phyloP scores from a whole-genome alignment of 2,888 invertebrate genomes.

The Lingula anatina region DNA sequence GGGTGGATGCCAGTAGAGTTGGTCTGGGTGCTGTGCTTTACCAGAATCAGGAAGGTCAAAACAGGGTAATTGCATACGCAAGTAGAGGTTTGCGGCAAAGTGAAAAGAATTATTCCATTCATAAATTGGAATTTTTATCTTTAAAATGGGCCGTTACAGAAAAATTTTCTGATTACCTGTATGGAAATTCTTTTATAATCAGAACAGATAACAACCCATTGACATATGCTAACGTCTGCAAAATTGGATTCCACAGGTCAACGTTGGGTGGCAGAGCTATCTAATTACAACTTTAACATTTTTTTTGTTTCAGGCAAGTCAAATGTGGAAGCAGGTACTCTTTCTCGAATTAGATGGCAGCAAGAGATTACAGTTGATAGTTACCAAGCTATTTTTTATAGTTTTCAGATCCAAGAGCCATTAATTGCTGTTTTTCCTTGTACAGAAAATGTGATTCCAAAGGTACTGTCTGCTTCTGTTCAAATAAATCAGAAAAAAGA shows the following conservation, averaged over 20 bases:
- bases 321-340: conserved; percentile 9
- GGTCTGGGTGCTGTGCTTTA: conserved; percentile 14
- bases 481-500: background rate
- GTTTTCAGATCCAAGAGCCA: too few species aligned
- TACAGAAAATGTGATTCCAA: too few species aligned
- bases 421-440: too few species aligned
- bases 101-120: conserved; percentile 12
- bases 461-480: too few species aligned
- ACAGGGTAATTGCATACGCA: conserved; percentile 10
- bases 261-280: conserved; percentile 10
- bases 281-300: conserved; percentile 8
- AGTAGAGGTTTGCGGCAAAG: conserved; percentile 8
- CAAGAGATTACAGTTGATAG: too few species aligned
- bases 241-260: conserved; percentile 11
- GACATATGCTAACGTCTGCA: conserved; percentile 10
- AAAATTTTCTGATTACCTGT: conserved; percentile 13
- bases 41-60: conserved; percentile 6
- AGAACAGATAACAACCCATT: conserved; percentile 13
- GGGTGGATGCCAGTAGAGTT: conserved; percentile 9
- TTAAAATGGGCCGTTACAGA: conserved; percentile 15
- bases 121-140: conserved; percentile 13
- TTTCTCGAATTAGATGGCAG: too few species aligned
- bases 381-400: too few species aligned
- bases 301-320: conserved; percentile 6
- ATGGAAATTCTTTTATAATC: conserved; percentile 4